phyloP scores from a whole-genome alignment of 2,888 invertebrate genomes.

The Zootermopsis nevadensis region DNA sequence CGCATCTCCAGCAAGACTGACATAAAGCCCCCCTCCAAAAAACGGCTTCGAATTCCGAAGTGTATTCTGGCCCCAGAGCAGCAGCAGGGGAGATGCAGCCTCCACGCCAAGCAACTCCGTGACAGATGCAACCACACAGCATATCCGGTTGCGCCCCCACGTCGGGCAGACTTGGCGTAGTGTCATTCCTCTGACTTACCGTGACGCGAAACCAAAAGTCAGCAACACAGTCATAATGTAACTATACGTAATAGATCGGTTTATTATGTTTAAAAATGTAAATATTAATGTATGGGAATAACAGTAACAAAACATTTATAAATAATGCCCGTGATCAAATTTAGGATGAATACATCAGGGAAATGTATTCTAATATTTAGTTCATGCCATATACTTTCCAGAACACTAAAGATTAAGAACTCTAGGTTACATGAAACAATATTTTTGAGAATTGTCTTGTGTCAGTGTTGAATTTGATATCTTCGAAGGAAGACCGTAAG shows the following conservation, averaged over 20 bases:
- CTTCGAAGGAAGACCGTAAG: no score
- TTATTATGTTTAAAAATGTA: no score
- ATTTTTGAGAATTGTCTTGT: no score
- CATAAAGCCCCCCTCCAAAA: slow-evolving; percentile 1
- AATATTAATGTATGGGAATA: no score
- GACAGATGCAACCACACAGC: background rate
- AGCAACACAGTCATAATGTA: background rate
- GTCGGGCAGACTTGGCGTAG: background rate
- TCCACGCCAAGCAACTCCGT: background rate
- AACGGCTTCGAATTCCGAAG: slow-evolving; percentile 28
- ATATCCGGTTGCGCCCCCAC: background rate
- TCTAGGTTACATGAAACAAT: no score
- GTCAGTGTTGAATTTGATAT: no score
- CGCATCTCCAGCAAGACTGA: slow-evolving; percentile 18
- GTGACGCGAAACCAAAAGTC: background rate
- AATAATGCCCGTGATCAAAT: no score
- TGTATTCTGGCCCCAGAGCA: background rate
- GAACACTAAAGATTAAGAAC: no score
- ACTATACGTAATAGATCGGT: background rate
- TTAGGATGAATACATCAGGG: no score
- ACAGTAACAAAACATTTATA: no score
- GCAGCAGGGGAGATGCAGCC: background rate
- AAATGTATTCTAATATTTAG: no score
- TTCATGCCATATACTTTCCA: no score
- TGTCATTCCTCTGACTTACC: background rate